Conservation (phyloP, 2,797 vertebrate genomes). For the Enteromius fasciolatus region DNA sequence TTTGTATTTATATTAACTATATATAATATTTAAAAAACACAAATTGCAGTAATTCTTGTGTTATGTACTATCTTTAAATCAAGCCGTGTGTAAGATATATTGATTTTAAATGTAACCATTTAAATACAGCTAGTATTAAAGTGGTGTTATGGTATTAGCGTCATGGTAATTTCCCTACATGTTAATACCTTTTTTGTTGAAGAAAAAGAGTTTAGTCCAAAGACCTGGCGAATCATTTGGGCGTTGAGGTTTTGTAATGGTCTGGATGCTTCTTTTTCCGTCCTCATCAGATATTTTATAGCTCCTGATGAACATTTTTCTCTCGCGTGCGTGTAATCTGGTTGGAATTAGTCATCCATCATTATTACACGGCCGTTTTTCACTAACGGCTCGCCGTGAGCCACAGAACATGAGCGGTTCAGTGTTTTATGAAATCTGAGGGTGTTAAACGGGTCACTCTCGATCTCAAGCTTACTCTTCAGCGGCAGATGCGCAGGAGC, state of each 20-base stretch:
- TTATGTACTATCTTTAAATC: not conserved
- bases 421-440: slow-evolving; percentile 10
- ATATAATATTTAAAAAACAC: too few species aligned
- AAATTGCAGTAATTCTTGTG: not conserved
- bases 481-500: slow-evolving; percentile 46
- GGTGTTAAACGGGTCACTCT: not conserved
- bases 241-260: not conserved
- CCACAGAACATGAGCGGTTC: not conserved
- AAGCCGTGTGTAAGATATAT: not conserved
- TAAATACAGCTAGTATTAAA: not conserved
- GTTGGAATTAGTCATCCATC: slow-evolving; percentile 24
- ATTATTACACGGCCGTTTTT: not conserved
- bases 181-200: not conserved
- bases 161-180: not conserved
- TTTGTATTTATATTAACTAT: too few species aligned
- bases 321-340: slow-evolving; percentile 7
- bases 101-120: not conserved
- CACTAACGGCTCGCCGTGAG: not conserved
- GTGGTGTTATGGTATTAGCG: not conserved
- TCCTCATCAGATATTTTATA: not conserved
- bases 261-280: not conserved
- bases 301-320: slow-evolving; percentile 12
- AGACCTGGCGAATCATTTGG: not conserved
- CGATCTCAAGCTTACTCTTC: slow-evolving; percentile 2
- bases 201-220: not conserved